phyloP scores from a whole-genome alignment of 2,113 vertebrate species.

The Hemichromis elongatus region DNA sequence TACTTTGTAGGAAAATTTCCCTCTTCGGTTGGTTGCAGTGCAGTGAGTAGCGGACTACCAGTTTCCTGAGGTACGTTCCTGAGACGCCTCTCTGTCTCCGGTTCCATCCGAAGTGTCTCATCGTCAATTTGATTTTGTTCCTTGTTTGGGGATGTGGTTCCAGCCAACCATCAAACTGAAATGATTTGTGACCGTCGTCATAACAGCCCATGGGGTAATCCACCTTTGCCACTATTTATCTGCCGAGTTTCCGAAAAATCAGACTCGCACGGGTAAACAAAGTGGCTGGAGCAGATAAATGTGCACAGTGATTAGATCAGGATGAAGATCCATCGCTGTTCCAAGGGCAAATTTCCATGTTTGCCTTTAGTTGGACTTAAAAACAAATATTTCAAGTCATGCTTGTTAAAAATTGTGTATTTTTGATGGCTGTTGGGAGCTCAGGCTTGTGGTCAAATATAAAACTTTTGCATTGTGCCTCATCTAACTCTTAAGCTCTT shows the following conservation, averaged over 20 bases:
- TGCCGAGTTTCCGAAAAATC: not conserved
- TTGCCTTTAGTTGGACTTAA: not conserved
- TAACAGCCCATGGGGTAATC: not conserved
- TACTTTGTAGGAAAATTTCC: not conserved
- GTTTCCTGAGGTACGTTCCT: not conserved
- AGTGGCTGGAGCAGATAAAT: not conserved
- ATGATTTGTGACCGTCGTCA: not conserved
- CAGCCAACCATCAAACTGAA: not conserved
- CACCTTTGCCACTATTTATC: not conserved
- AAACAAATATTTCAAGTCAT: not conserved
- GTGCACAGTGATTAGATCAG: not conserved
- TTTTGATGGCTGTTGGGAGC: not conserved
- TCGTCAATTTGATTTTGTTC: not conserved
- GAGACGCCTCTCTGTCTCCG: not conserved
- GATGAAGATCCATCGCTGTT: not conserved
- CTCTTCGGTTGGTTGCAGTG: not conserved
- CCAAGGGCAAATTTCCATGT: not conserved
- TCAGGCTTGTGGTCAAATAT: not conserved
- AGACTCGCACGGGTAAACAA: not conserved
- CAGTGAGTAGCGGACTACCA: not conserved
- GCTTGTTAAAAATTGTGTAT: not conserved
- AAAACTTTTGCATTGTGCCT: not conserved
- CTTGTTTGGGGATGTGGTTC: not conserved
- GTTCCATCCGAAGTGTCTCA: not conserved
- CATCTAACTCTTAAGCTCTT: not conserved